Evolutionary conservation across 1,140 invertebrate species (phyloP), one percentile per base, ranked within the genome.

Genomic region (Condylostylus longicornis): DNA sequence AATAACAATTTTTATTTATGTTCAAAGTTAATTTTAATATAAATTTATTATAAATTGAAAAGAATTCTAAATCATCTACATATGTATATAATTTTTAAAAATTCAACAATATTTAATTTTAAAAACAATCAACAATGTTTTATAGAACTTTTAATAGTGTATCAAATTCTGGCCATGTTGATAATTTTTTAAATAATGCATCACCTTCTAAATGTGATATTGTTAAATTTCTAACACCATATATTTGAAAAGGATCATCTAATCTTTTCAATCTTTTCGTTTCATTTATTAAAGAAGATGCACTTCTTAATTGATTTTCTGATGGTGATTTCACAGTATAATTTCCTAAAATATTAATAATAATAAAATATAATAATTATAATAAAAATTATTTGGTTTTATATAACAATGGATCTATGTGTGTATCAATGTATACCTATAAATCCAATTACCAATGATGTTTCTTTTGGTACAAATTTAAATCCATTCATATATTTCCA

Each of bases 401-500:
- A 25, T 25, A 25, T 25, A 25, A 8, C 22, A 25, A 25, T 25
- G 22, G 7, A 25, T 25, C 12, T 25, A 25, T 25, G 22, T 25
- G 12, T 25, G 22, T 25, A 25, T 12, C 12, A 7, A 12, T 25
- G 12, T 25, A 12, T 40, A 47, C 45, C 45, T n/a, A 44, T 42
- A 20, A 47, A 22, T 8, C 40, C 43, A 9, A 56, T 42, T 4
- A 57, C 50, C 30, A 59, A 20, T 1, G 53, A 47, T 10, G 35
- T 42, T 4, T 35, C 32, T 21, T 46, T 42, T 1, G 46, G 46
- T 18, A 58, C 25, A 9, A 22, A 19, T 3, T 1, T 19, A 5
- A 33, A 42, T 28, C 40, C 33, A 33, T 47, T 58, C 32, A 38
- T 36, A 33, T 53, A 48, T 3, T 33, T 33, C 56, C 56, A 59